Percentiles rank a stretch among this genome's conserved stretches.
These are phyloP conservation scores for Paramormyrops kingsleyae DNA, from an alignment of 2,113 vertebrate species.

Conservation along the genomic window DNA sequence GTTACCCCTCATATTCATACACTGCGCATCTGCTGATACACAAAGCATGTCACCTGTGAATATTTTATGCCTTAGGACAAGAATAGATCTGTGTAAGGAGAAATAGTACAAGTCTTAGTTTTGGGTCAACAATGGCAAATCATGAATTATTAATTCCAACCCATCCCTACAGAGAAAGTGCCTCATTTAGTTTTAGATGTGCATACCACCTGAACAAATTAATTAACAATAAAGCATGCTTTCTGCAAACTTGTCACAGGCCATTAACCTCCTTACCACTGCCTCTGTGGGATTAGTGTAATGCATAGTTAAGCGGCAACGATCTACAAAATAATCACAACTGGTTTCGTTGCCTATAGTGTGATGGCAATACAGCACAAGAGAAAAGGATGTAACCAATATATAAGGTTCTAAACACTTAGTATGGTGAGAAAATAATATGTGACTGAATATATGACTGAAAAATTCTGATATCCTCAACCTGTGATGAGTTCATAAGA, in stretches of 20 bases:
- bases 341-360: neutral
- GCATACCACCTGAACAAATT: conserved; percentile 18
- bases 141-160: conserved; percentile 9
- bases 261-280: conserved; percentile 12
- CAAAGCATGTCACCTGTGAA: neutral
- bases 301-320: neutral
- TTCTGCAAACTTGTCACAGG: conserved; percentile 5
- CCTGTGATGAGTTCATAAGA: neutral
- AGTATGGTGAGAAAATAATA: neutral
- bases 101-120: neutral
- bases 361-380: neutral
- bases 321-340: neutral
- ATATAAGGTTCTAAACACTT: neutral
- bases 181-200: conserved; percentile 2
- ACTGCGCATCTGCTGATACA: neutral
- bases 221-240: conserved; percentile 12
- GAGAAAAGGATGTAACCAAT: neutral
- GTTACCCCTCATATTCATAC: neutral
- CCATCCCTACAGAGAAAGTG: neutral
- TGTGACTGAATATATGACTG: neutral
- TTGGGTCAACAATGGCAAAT: conserved; percentile 4
- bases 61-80: neutral
- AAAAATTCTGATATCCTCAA: neutral
- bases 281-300: neutral
- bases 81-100: neutral